phyloP scores from a whole-genome alignment of 2,113 vertebrate species.

The Promerops cafer region DNA sequence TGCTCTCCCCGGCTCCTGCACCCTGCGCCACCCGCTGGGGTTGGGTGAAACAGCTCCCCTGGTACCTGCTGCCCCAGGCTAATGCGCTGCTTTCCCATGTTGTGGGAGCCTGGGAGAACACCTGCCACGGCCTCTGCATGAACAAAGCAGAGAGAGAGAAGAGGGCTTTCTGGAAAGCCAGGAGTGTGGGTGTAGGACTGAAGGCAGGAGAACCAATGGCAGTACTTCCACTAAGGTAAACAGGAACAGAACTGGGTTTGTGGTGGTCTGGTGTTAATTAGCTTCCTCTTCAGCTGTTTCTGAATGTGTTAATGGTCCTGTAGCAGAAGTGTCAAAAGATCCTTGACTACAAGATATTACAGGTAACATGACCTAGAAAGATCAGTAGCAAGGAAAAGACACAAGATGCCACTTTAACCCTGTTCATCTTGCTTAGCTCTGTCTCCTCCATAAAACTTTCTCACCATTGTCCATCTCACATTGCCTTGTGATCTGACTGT shows the following conservation, averaged over 20 bases:
- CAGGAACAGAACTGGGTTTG: not conserved
- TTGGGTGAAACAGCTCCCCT: not conserved
- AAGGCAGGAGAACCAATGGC: not conserved
- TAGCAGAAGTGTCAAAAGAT: not conserved
- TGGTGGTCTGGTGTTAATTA: not conserved
- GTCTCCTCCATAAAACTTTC: not conserved
- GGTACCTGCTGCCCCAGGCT: not conserved
- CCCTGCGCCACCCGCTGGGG: fast-evolving
- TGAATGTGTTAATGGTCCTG: not conserved
- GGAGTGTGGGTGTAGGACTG: not conserved
- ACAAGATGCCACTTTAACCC: not conserved
- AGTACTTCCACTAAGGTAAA: not conserved
- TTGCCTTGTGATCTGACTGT: not conserved
- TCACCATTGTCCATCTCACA: not conserved
- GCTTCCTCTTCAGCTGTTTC: not conserved
- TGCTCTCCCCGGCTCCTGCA: not conserved
- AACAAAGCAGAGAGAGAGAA: not conserved
- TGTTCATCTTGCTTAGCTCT: not conserved
- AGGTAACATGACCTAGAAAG: not conserved
- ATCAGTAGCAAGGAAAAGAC: not conserved
- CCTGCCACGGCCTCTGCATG: not conserved
- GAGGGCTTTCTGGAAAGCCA: not conserved
- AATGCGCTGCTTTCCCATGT: fast-evolving
- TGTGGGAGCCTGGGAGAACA: not conserved
- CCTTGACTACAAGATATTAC: not conserved